These are phyloP conservation scores for Bergia puertoricense DNA, from an alignment of 92 coral and sea anemone genomes.

Conservation along the genomic window DNA sequence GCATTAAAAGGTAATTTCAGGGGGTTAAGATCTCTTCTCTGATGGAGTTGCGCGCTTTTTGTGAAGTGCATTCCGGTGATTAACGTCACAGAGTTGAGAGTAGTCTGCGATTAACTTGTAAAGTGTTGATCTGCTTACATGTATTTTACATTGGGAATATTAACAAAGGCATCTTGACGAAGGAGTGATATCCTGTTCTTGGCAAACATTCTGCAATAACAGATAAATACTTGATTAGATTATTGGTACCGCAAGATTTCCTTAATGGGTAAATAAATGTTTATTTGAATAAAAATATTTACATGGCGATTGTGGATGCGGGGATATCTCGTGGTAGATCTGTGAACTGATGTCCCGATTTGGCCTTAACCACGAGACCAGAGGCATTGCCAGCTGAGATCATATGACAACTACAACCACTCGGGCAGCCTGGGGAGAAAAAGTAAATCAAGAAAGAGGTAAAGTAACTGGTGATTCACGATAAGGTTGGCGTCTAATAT, in stretches of 20 bases:
- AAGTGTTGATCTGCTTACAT: slow-evolving; percentile 44
- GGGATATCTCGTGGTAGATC: slow-evolving; percentile 61
- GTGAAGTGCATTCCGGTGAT: neutral
- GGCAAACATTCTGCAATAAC: too few species aligned
- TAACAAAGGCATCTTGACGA: slow-evolving; percentile 31
- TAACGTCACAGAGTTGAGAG: neutral
- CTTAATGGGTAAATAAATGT: neutral
- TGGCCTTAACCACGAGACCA: slow-evolving; percentile 24
- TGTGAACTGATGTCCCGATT: slow-evolving; percentile 40
- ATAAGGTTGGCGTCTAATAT: too few species aligned
- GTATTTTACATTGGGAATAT: neutral
- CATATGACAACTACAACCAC: slow-evolving; percentile 57
- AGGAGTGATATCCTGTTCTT: slow-evolving; percentile 44
- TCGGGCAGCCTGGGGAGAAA: slow-evolving; percentile 60
- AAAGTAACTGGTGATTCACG: neutral
- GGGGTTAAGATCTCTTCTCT: too few species aligned
- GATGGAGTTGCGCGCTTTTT: too few species aligned
- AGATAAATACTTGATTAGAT: slow-evolving; percentile 2
- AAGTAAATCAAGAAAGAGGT: neutral
- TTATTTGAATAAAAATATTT: neutral
- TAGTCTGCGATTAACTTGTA: neutral
- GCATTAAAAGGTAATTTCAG: too few species aligned
- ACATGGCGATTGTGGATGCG: slow-evolving; percentile 50
- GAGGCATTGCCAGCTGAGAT: slow-evolving; percentile 31
- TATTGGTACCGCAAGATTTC: neutral